Percentiles rank a stretch among this genome's conserved stretches.
These are phyloP conservation scores for Puma concolor DNA, from an alignment of 2,113 vertebrate species.

Conservation along the genomic window DNA sequence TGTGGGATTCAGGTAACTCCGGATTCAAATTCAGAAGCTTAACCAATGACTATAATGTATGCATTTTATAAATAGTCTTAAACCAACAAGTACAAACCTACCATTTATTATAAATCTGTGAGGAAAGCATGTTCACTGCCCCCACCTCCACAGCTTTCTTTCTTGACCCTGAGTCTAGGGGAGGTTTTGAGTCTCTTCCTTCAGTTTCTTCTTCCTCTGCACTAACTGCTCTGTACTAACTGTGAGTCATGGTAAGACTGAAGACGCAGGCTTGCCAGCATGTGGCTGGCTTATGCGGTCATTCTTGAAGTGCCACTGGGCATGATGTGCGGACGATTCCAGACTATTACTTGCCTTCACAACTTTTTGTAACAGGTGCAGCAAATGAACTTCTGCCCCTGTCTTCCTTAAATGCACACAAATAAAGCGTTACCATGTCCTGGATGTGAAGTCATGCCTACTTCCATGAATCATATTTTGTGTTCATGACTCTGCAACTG, in stretches of 20 bases:
- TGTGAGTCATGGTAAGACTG: conserved; percentile 79
- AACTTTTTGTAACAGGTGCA: conserved; percentile 87
- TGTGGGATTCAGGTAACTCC: neutral
- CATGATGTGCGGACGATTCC: conserved; percentile 78
- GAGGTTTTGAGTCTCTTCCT: conserved; percentile 16
- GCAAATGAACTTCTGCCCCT: conserved; percentile 82
- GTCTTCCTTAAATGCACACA: conserved; percentile 79
- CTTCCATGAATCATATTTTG: conserved; percentile 75
- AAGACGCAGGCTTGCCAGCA: conserved; percentile 78
- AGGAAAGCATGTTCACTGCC: neutral
- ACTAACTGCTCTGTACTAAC: neutral
- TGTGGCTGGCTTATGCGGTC: conserved; percentile 78
- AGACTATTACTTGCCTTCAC: conserved; percentile 83
- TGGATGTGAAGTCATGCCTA: conserved; percentile 65
- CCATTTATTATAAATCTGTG: neutral
- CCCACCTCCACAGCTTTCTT: neutral
- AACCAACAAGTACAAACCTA: neutral
- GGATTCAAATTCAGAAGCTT: neutral
- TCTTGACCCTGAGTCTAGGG: neutral
- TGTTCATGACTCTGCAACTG: conserved; percentile 63
- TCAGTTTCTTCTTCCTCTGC: conserved; percentile 56
- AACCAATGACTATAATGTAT: neutral
- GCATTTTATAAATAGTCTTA: neutral
- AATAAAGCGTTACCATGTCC: conserved; percentile 68
- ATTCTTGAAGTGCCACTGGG: conserved; percentile 87